A percentile compares a stretch with the other conserved stretches of the same genome.
These are phyloP conservation scores for Pangasius larnaudii DNA, from an alignment of 2,797 vertebrate species.

Conservation along the genomic window DNA sequence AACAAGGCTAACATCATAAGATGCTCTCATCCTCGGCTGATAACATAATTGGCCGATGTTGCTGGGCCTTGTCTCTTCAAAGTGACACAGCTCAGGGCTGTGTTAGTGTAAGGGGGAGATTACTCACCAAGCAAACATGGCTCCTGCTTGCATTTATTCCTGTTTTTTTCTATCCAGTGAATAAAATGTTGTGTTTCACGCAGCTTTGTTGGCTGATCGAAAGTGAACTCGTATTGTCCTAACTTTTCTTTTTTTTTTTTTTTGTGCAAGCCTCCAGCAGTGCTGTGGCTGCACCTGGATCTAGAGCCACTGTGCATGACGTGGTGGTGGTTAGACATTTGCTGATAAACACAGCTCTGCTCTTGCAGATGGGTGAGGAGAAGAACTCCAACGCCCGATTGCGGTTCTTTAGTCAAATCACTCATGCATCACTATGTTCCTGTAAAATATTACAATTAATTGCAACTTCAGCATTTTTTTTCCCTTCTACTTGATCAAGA, in stretches of 20 bases:
- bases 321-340: slow-evolving; percentile 66
- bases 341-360: slow-evolving; percentile 59
- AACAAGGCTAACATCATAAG: slow-evolving; percentile 73
- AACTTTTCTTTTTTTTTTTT: background rate
- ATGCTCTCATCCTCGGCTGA: slow-evolving; percentile 72
- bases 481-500: background rate
- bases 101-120: slow-evolving; percentile 65
- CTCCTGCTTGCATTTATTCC: slow-evolving; percentile 38
- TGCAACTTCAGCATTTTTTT: slow-evolving; percentile 15
- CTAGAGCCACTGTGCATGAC: slow-evolving; percentile 56
- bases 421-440: background rate
- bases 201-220: background rate
- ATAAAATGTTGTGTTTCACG: slow-evolving; percentile 41
- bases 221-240: background rate
- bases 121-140: slow-evolving; percentile 59
- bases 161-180: slow-evolving; percentile 49
- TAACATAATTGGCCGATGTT: slow-evolving; percentile 78
- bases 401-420: slow-evolving; percentile 42
- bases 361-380: slow-evolving; percentile 47
- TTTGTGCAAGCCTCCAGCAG: slow-evolving; percentile 22
- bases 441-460: slow-evolving; percentile 5
- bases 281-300: slow-evolving; percentile 69
- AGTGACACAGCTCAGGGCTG: slow-evolving; percentile 72
- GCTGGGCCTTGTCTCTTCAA: slow-evolving; percentile 74
- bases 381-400: slow-evolving; percentile 19